Evolutionary conservation across 2,888 invertebrate genomes (phyloP).

Genomic region (Caenorhabditis sp.): DNA sequence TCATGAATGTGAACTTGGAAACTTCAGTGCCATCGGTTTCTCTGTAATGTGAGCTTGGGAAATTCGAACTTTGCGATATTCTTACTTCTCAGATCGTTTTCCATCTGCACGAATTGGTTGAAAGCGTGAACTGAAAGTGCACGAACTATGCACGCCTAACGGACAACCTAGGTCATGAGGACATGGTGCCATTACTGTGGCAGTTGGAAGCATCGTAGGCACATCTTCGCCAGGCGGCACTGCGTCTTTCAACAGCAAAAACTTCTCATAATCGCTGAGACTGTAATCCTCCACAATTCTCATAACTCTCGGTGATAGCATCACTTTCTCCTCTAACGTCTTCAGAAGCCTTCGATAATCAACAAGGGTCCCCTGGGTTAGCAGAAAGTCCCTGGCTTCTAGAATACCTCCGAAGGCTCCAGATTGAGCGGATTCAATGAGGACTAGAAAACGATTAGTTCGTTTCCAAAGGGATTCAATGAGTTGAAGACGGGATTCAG

Average conservation of each 20-base stretch:
- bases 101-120: slow-evolving; percentile 79
- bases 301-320: slow-evolving; percentile 50
- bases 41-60: slow-evolving; percentile 28
- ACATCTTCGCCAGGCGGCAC: slow-evolving; percentile 70
- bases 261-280: slow-evolving; percentile 77
- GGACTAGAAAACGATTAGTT: slow-evolving; percentile 78
- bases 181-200: slow-evolving; percentile 86
- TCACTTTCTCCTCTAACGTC: slow-evolving; percentile 44
- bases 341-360: slow-evolving; percentile 61
- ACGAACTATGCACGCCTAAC: slow-evolving; percentile 68
- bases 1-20: slow-evolving; percentile 90
- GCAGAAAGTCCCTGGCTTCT: slow-evolving; percentile 91
- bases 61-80: slow-evolving; percentile 7
- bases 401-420: slow-evolving; percentile 88
- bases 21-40: slow-evolving; percentile 84
- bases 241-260: slow-evolving; percentile 73
- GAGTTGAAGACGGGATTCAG: slow-evolving; percentile 74
- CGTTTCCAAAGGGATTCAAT: slow-evolving; percentile 78
- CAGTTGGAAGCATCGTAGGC: slow-evolving; percentile 79
- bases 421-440: slow-evolving; percentile 78
- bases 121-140: slow-evolving; percentile 75
- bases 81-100: slow-evolving; percentile 67
- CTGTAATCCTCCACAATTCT: slow-evolving; percentile 69
- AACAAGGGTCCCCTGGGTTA: slow-evolving; percentile 85
- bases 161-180: slow-evolving; percentile 91